Conservation (phyloP, 2,888 invertebrate genomes). For the Nomada ruficornis region DNA sequence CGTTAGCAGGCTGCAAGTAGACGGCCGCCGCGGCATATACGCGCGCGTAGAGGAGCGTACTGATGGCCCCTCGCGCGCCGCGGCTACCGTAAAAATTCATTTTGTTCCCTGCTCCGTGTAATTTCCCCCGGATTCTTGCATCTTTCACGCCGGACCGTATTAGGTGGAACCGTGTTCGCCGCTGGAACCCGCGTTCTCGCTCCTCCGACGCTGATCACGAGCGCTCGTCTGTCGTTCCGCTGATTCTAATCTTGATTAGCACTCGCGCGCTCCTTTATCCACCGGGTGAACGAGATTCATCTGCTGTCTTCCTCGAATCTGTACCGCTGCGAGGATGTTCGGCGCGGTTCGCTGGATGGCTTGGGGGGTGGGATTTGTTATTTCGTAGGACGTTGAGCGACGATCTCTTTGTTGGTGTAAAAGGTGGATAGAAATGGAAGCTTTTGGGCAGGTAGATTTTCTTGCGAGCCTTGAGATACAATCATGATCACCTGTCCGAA, state of each 20-base stretch:
- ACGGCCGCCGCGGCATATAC: slow-evolving; percentile 53
- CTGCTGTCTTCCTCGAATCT: slow-evolving; percentile 27
- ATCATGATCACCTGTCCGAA: too few species aligned
- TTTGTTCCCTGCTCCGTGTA: slow-evolving; percentile 60
- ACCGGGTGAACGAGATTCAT: slow-evolving; percentile 48
- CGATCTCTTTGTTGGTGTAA: too few species aligned
- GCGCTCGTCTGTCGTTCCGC: slow-evolving; percentile 25
- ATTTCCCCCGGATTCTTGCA: slow-evolving; percentile 67
- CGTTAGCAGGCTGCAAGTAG: slow-evolving; percentile 76
- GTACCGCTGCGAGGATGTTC: slow-evolving; percentile 2
- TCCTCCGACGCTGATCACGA: slow-evolving; percentile 14
- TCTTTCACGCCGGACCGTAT: slow-evolving; percentile 65
- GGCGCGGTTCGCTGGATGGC: neutral
- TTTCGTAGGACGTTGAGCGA: neutral
- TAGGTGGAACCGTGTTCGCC: slow-evolving; percentile 58
- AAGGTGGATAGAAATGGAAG: too few species aligned
- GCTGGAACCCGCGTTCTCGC: slow-evolving; percentile 34
- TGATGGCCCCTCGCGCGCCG: slow-evolving; percentile 66
- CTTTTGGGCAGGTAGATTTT: too few species aligned
- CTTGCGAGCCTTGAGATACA: too few species aligned
- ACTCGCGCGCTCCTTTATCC: slow-evolving; percentile 34
- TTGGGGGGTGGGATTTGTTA: neutral
- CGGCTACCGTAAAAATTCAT: slow-evolving; percentile 76
- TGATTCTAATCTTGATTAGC: slow-evolving; percentile 62
- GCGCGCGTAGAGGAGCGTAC: slow-evolving; percentile 51